A percentile compares a stretch with the other conserved stretches of the same genome.
phyloP scores from a whole-genome alignment of 2,113 vertebrate species.

The Ornithorhynchus anatinus region DNA sequence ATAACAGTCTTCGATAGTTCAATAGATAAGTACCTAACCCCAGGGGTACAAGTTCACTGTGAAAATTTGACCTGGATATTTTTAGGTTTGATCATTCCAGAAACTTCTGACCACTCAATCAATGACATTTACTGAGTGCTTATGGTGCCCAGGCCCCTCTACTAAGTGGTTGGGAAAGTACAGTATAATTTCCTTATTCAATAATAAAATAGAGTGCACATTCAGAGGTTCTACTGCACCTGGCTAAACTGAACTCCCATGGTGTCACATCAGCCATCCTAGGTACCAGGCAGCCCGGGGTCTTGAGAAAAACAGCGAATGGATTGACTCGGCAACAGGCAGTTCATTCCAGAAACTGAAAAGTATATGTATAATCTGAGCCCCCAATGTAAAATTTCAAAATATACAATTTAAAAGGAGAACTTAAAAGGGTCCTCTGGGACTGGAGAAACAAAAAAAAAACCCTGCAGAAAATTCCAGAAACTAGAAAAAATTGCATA shows the following conservation, averaged over 20 bases:
- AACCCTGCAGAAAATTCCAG: constrained; percentile 10
- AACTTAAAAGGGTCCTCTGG: not conserved
- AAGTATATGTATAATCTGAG: not conserved
- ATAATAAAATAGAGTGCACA: not conserved
- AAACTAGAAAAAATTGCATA: constrained; percentile 12
- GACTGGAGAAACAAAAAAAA: constrained; percentile 20
- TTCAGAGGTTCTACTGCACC: not conserved
- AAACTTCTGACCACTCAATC: no score
- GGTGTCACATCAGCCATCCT: not conserved
- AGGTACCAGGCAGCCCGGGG: not conserved
- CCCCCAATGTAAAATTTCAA: constrained; percentile 11
- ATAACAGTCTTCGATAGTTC: no score
- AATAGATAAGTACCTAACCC: no score
- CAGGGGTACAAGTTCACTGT: no score
- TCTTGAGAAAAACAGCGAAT: not conserved
- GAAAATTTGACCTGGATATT: no score
- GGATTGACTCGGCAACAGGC: not conserved
- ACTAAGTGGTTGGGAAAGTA: no score
- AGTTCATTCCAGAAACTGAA: no score
- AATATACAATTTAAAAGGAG: not conserved
- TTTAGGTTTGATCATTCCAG: no score
- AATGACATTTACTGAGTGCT: no score
- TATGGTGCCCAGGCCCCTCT: no score
- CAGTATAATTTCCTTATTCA: no score
- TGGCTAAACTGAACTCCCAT: not conserved